Evolutionary conservation across 2,113 vertebrate species (phyloP).

Genomic region (Myrmecobius fasciatus): DNA sequence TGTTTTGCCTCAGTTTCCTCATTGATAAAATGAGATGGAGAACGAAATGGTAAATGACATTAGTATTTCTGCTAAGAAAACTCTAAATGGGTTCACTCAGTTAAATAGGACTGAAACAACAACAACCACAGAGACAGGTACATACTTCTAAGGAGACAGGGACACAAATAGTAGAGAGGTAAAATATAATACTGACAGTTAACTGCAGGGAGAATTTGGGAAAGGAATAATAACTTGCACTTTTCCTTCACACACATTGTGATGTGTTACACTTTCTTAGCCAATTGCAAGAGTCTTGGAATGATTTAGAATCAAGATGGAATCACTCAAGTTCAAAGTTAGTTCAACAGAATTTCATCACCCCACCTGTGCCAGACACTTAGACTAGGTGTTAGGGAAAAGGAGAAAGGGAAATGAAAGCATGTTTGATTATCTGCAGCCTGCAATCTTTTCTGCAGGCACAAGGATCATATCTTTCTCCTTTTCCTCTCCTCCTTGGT

Average conservation of each 20-base stretch:
- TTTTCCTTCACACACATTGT: not conserved
- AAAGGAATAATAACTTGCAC: not conserved
- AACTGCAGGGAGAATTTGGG: not conserved
- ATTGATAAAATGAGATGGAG: not conserved
- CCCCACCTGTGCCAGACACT: not conserved
- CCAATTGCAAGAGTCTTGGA: not conserved
- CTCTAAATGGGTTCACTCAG: not conserved
- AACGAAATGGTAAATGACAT: not conserved
- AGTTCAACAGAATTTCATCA: not conserved
- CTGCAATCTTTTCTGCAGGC: not conserved
- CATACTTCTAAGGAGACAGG: not conserved
- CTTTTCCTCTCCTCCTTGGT: not conserved
- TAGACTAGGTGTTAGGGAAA: too few relatives aligned
- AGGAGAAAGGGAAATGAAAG: not conserved
- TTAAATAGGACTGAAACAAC: not conserved
- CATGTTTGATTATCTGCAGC: not conserved
- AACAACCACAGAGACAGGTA: not conserved
- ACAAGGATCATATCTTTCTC: not conserved
- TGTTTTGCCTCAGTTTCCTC: not conserved
- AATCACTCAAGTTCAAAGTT: not conserved
- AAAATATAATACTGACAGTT: not conserved
- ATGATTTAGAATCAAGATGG: not conserved
- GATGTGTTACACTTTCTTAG: not conserved
- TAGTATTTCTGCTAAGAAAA: not conserved
- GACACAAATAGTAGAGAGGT: not conserved